These are phyloP conservation scores for Macrophya annulata DNA, from an alignment of 2,888 invertebrate species.

Conservation along the genomic window DNA sequence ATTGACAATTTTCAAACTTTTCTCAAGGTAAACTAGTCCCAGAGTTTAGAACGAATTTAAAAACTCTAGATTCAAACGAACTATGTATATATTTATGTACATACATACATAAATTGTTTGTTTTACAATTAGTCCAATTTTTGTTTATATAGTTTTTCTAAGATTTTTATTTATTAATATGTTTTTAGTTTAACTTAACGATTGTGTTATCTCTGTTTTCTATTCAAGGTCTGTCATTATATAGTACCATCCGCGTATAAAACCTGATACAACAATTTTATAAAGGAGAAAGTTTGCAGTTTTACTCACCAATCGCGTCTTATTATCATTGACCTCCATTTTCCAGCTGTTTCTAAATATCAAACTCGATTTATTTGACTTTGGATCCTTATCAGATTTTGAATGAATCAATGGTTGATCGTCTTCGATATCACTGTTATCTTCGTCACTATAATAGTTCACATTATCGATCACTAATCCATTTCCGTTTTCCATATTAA, in stretches of 20 bases:
- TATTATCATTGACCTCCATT: not conserved
- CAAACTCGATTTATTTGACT: not conserved
- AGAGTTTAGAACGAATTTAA: conserved; percentile 35
- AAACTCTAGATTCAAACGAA: not conserved
- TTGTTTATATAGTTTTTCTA: not conserved
- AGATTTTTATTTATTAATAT: not conserved
- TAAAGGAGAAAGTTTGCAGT: conserved; percentile 18
- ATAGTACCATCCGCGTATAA: not conserved
- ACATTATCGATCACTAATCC: not conserved
- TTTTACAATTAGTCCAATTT: conserved; percentile 17
- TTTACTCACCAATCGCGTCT: conserved; percentile 32
- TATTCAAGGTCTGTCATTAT: too few species aligned
- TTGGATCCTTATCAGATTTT: not conserved
- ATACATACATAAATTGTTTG: conserved; percentile 7
- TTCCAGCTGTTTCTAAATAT: not conserved
- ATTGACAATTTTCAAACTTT: not conserved
- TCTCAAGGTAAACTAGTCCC: not conserved
- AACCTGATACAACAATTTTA: not conserved
- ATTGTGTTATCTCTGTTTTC: not conserved
- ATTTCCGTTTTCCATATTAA: not conserved
- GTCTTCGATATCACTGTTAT: conserved; percentile 40
- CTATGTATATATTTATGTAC: not conserved
- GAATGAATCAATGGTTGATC: conserved; percentile 24
- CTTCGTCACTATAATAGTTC: not conserved
- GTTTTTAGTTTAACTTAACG: not conserved